Evolutionary conservation across 2,113 vertebrate genomes (phyloP), one percentile per base, ranked within the genome.

Genomic region (Colistium nudipinnis): DNA sequence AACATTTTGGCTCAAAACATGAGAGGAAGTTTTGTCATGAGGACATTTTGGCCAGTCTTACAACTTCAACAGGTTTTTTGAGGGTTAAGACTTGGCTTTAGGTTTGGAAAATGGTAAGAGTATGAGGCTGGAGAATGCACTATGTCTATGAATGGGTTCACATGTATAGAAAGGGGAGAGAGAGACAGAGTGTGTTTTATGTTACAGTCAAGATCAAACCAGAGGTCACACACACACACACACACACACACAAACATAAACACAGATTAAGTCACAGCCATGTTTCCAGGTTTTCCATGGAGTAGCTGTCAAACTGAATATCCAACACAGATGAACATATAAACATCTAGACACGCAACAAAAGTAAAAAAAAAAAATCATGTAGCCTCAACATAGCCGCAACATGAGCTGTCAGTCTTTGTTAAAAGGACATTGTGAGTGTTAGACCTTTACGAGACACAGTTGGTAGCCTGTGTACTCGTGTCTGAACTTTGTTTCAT

Each of bases 221-320:
- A 14, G 5, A 36, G 3, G 35, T 36, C 39, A 41, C 39, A 41
- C 39, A 41, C 2, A 11, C 17, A 19, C 3, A 9, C 8, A 14
- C 0, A 12, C 13, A 16, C 44, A 9, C 4, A 20, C 0, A 22
- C 0, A 53, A 25, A 73, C 36, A 12, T 7, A n/a, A 6, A n/a
- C 39, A 8, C 35, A 38, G 8, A 38, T 5, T 17, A 41, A 7
- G 6, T n/a, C 9, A 17, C 39, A n/a, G 31, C 19, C n/a, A 20
- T 30, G 25, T 38, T 20, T 57, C n/a, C 22, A 28, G 9, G 11
- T 20, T 61, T 56, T 70, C 39, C 22, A 52, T 19, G 39, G 47
- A 60, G 22, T n/a, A 31, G 55, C 25, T 20, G 11, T 22, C 51
- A 16, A 25, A 30, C 49, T 39, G 1, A 3, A 14, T 41, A 8